Conservation (phyloP, 2,797 vertebrate genomes). For the Sebastes nivosus region DNA sequence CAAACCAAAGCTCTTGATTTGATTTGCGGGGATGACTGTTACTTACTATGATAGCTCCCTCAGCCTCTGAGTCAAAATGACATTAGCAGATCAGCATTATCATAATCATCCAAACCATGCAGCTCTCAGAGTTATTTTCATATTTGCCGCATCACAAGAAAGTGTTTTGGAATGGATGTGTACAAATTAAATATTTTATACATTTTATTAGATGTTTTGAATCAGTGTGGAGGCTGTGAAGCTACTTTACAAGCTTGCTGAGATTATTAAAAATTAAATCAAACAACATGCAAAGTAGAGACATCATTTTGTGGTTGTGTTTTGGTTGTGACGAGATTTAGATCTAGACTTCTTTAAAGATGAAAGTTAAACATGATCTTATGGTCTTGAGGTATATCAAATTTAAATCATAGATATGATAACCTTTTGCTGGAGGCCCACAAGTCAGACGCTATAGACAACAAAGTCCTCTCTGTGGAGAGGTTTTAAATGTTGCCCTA, state of each 20-base stretch:
- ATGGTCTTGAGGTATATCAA: conserved; percentile 41
- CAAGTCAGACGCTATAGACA: conserved; percentile 66
- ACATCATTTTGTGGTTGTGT: conserved; percentile 1
- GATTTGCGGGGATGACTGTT: conserved; percentile 76
- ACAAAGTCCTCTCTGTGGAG: conserved; percentile 36
- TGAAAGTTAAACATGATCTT: conserved; percentile 33
- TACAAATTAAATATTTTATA: conserved; percentile 54
- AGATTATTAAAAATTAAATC: conserved; percentile 27
- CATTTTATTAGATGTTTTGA: conserved; percentile 61
- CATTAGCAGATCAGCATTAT: conserved; percentile 80
- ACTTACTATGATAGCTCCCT: conserved; percentile 68
- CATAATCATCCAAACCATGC: conserved; percentile 78
- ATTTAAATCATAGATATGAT: conserved; percentile 58
- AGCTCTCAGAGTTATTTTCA: conserved; percentile 72
- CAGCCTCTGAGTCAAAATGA: conserved; percentile 75
- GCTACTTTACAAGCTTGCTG: conserved; percentile 24
- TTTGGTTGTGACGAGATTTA: conserved; percentile 12
- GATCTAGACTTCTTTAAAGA: conserved; percentile 28
- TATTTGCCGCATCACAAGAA: conserved; percentile 72
- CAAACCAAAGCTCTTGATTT: conserved; percentile 79
- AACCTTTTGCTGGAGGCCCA: conserved; percentile 59
- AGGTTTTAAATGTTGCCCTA: conserved; percentile 65
- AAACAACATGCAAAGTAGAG: conserved; percentile 1
- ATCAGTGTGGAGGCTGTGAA: conserved; percentile 36
- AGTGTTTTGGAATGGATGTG: conserved; percentile 54